A percentile compares a stretch with the other conserved stretches of the same genome.
Conservation (phyloP, 2,888 invertebrate genomes). For the Xanthorhoe designata region DNA sequence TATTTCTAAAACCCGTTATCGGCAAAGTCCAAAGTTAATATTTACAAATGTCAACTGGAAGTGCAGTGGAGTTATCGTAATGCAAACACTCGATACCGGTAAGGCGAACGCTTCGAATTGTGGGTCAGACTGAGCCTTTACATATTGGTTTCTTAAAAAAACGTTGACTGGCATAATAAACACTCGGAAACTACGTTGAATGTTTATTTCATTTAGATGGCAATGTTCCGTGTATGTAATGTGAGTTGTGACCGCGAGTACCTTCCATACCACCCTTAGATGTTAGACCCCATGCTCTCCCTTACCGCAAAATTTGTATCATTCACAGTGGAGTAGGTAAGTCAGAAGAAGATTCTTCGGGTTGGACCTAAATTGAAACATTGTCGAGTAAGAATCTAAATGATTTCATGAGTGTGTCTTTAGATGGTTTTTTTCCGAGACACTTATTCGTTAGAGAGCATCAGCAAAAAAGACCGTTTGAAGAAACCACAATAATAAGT, state of each 20-base stretch:
- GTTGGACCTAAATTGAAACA: too few species aligned
- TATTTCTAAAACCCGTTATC: slow-evolving; percentile 56
- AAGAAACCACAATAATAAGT: background rate
- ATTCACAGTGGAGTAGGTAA: too few species aligned
- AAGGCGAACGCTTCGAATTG: slow-evolving; percentile 61
- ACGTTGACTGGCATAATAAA: background rate
- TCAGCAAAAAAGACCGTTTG: background rate
- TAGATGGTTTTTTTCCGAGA: background rate
- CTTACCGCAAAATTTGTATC: too few species aligned
- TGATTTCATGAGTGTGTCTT: background rate
- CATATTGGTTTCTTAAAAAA: background rate
- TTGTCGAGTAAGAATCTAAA: background rate
- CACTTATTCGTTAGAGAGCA: background rate
- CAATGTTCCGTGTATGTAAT: too few species aligned
- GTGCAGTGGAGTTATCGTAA: slow-evolving; percentile 65
- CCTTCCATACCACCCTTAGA: too few species aligned
- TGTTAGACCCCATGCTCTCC: too few species aligned
- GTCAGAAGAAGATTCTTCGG: too few species aligned
- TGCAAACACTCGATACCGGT: slow-evolving; percentile 58
- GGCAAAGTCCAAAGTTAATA: slow-evolving; percentile 47
- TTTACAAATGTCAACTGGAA: slow-evolving; percentile 54
- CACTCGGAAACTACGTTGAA: too few species aligned
- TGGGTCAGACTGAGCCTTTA: slow-evolving; percentile 65
- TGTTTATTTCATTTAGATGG: too few species aligned
- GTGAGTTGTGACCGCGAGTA: too few species aligned